Percentiles rank a stretch among this genome's conserved stretches.
Evolutionary conservation across 2,797 vertebrate genomes (phyloP).

Genomic region (Ctenosaura bakeri): DNA sequence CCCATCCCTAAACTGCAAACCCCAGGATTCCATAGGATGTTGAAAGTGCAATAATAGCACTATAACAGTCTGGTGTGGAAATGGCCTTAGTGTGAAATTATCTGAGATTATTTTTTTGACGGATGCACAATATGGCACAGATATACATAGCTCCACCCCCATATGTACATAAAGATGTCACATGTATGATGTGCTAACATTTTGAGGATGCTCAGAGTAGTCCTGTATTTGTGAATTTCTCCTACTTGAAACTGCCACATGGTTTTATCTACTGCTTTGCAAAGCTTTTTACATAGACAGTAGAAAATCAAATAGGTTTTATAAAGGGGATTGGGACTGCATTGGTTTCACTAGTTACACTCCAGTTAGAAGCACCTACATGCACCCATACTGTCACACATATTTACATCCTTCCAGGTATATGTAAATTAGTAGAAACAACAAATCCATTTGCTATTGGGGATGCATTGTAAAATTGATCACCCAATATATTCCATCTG

Average conservation of each 20-base stretch:
- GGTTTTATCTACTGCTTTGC: too few species aligned
- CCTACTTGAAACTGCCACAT: not conserved
- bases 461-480: not conserved
- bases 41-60: too few species aligned
- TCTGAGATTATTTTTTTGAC: too few species aligned
- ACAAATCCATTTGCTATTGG: not conserved
- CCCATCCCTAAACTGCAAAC: too few species aligned
- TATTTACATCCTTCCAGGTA: not conserved
- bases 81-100: too few species aligned
- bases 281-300: not conserved
- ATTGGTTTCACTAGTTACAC: rapidly evolving
- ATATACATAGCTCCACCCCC: not conserved
- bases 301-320: not conserved
- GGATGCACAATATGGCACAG: not conserved
- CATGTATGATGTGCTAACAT: not conserved
- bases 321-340: not conserved
- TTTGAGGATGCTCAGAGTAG: not conserved
- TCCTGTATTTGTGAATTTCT: not conserved
- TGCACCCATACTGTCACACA: not conserved
- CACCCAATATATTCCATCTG: not conserved
- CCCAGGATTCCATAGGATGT: too few species aligned
- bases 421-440: not conserved
- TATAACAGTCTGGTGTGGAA: too few species aligned
- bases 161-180: not conserved
- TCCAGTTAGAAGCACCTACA: not conserved